phyloP scores from a whole-genome alignment of 1,140 invertebrate genomes.

The Parapsyche elsis region DNA sequence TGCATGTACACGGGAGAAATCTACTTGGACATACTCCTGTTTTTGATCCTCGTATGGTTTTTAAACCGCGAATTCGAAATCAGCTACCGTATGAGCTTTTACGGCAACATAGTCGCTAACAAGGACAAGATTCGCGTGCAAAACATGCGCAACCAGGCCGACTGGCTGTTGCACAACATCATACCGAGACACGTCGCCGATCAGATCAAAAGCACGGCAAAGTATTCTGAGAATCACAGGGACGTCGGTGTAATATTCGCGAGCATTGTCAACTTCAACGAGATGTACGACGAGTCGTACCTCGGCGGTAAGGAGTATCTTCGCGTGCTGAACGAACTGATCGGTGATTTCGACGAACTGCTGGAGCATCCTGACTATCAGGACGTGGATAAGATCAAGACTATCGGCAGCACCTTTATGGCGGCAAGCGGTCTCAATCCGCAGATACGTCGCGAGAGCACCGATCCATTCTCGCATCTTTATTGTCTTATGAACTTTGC shows the following conservation, averaged over 20 bases:
- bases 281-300: constrained; percentile 96
- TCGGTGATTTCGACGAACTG: constrained; percentile 95
- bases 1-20: constrained; percentile 78
- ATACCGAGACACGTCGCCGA: constrained; percentile 95
- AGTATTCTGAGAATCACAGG: constrained; percentile 96
- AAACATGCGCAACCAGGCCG: constrained; percentile 93
- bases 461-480: constrained; percentile 80
- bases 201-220: constrained; percentile 90
- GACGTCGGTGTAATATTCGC: constrained; percentile 95
- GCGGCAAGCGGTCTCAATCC: constrained; percentile 94
- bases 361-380: constrained; percentile 84
- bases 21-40: constrained; percentile 81
- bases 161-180: constrained; percentile 96
- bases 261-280: constrained; percentile 95
- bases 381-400: constrained; percentile 97
- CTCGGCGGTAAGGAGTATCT: constrained; percentile 92
- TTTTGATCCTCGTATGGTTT: constrained; percentile 89
- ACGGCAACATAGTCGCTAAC: constrained; percentile 90
- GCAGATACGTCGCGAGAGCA: constrained; percentile 70
- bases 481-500: constrained; percentile 91
- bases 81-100: constrained; percentile 91
- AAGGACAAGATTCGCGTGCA: constrained; percentile 86
- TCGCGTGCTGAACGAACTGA: constrained; percentile 93
- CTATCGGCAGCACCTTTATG: constrained; percentile 98
- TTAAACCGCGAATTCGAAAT: constrained; percentile 96